Conservation (phyloP, 2,888 invertebrate species). For the Plemyria rubiginata region DNA sequence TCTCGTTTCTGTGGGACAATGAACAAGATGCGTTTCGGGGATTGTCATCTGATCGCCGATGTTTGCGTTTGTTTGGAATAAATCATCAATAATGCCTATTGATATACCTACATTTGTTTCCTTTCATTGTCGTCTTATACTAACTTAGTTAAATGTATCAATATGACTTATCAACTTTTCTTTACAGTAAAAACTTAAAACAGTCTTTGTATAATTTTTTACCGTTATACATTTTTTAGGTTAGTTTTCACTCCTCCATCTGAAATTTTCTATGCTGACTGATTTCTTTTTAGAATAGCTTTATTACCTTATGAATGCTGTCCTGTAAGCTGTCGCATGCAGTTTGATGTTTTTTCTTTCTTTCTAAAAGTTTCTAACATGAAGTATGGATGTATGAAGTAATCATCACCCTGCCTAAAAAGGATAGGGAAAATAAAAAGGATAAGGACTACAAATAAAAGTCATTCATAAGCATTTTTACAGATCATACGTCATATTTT, state of each 20-base stretch:
- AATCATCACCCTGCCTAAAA: neutral
- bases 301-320: too few relatives aligned
- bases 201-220: too few relatives aligned
- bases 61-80: slow-evolving; percentile 23
- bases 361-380: too few relatives aligned
- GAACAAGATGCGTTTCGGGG: slow-evolving; percentile 12
- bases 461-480: slow-evolving; percentile 74
- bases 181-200: too few relatives aligned
- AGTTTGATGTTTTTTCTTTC: too few relatives aligned
- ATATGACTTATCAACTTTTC: too few relatives aligned
- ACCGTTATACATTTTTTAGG: neutral
- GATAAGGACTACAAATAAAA: slow-evolving; percentile 52
- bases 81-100: slow-evolving; percentile 15
- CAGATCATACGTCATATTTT: slow-evolving; percentile 85
- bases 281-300: too few relatives aligned
- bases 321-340: too few relatives aligned
- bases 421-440: neutral
- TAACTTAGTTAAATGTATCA: too few relatives aligned
- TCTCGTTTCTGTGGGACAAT: slow-evolving; percentile 24
- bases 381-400: neutral
- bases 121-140: neutral
- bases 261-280: too few relatives aligned
- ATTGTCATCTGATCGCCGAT: slow-evolving; percentile 15
- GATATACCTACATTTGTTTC: slow-evolving; percentile 3
- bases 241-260: neutral